These are phyloP conservation scores for Caenorhabditis briggsae DNA, from an alignment of 1,140 invertebrate species.

Conservation along the genomic window DNA sequence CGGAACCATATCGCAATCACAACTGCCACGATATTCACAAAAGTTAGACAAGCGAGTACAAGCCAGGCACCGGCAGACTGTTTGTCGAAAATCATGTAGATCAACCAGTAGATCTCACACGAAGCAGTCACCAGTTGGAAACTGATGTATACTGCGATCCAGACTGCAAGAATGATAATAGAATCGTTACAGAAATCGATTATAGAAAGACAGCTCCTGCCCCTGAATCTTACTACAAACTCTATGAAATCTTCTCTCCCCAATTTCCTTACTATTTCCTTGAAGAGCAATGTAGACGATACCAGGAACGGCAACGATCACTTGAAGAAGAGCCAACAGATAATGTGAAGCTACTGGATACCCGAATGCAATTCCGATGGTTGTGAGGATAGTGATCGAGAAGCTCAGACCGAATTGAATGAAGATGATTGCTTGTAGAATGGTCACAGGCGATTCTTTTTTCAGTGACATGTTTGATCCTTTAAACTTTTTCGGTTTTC, in stretches of 20 bases:
- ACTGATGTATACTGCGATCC: slow-evolving; percentile 24
- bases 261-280: neutral
- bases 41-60: neutral
- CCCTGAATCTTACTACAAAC: too few relatives aligned
- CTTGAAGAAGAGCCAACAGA: slow-evolving; percentile 34
- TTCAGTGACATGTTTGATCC: slow-evolving; percentile 9
- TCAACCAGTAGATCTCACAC: slow-evolving; percentile 31
- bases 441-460: slow-evolving; percentile 32
- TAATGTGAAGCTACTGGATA: neutral
- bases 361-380: neutral
- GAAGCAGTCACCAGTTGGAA: slow-evolving; percentile 19
- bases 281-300: neutral
- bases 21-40: neutral
- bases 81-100: slow-evolving; percentile 42
- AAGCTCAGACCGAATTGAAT: slow-evolving; percentile 25
- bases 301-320: neutral
- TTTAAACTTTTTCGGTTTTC: too few relatives aligned
- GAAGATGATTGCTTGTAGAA: slow-evolving; percentile 36
- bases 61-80: neutral
- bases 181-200: too few relatives aligned
- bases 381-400: slow-evolving; percentile 5
- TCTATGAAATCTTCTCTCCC: too few relatives aligned
- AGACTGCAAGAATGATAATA: neutral
- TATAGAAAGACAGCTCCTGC: too few relatives aligned
- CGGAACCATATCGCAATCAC: slow-evolving; percentile 23